These are phyloP conservation scores for Andrena flavipes DNA, from an alignment of 2,888 invertebrate genomes.

Conservation along the genomic window DNA sequence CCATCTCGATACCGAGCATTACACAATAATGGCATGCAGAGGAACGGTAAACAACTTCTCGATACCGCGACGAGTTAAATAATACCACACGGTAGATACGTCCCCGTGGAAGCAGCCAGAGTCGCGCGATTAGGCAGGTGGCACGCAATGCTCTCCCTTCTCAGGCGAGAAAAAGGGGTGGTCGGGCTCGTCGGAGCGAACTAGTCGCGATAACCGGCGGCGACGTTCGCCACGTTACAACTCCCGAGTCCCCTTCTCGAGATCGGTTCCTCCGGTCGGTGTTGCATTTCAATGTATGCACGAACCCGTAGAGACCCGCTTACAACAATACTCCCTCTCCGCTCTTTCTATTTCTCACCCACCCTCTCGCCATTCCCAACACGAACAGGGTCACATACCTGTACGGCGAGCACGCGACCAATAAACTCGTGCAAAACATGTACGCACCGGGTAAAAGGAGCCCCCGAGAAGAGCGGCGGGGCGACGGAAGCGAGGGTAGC, in stretches of 20 bases:
- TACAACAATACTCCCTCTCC: conserved; percentile 27
- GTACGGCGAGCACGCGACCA: conserved; percentile 69
- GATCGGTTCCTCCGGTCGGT: conserved; percentile 16
- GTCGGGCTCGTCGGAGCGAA: background rate
- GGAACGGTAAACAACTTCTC: background rate
- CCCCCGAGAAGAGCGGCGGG: background rate
- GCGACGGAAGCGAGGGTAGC: conserved; percentile 7
- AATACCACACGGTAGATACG: background rate
- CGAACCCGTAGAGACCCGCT: conserved; percentile 21
- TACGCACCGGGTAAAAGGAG: conserved; percentile 65
- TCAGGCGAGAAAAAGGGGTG: background rate
- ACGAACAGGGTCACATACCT: conserved; percentile 63
- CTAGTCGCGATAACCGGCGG: background rate
- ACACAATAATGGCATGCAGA: no score
- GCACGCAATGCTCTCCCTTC: background rate
- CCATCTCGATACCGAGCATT: no score
- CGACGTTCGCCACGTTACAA: conserved; percentile 32
- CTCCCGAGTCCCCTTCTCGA: background rate
- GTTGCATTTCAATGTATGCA: conserved; percentile 40
- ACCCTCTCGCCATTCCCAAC: conserved; percentile 57
- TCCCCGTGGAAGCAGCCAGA: background rate
- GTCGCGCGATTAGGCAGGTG: background rate
- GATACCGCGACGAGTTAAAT: conserved; percentile 6
- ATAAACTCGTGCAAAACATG: conserved; percentile 72
- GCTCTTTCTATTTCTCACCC: background rate